These are phyloP conservation scores for Euglossa dilemma DNA, from an alignment of 1,140 invertebrate species.

Conservation along the genomic window DNA sequence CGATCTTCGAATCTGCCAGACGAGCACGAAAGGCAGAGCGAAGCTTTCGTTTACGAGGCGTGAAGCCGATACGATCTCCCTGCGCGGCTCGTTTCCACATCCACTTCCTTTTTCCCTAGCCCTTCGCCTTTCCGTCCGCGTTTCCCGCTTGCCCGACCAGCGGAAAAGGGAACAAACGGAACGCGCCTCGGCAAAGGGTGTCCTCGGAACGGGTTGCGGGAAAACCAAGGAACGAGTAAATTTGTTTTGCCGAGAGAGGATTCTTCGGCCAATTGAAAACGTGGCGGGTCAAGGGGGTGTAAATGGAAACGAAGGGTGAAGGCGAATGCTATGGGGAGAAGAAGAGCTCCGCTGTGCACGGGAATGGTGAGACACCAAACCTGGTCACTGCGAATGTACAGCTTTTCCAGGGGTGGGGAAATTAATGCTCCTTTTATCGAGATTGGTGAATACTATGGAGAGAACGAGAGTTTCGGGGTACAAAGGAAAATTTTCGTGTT, in stretches of 20 bases:
- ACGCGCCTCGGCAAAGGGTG: not conserved
- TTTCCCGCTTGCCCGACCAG: slow-evolving; percentile 12
- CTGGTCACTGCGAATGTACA: too few relatives aligned
- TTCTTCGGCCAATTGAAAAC: slow-evolving; percentile 24
- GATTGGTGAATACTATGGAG: not conserved
- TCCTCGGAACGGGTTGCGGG: slow-evolving; percentile 12
- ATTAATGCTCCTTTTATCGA: not conserved
- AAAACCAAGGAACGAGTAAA: slow-evolving; percentile 26
- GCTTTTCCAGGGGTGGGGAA: too few relatives aligned
- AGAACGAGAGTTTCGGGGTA: too few relatives aligned
- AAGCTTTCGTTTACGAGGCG: slow-evolving; percentile 53
- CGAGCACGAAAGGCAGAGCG: slow-evolving; percentile 32
- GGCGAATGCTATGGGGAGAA: not conserved
- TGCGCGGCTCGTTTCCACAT: slow-evolving; percentile 31
- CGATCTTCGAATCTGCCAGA: slow-evolving; percentile 29
- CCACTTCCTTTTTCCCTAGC: not conserved
- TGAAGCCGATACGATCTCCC: slow-evolving; percentile 48
- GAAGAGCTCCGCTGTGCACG: not conserved
- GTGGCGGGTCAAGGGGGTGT: not conserved
- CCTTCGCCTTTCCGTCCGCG: not conserved
- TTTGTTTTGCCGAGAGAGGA: slow-evolving; percentile 28
- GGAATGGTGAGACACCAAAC: not conserved
- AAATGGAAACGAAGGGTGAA: not conserved
- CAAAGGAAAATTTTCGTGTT: too few relatives aligned
- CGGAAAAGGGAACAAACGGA: not conserved